Base-by-base conservation (phyloP, 2,888 invertebrate genomes). In the Phalera bucephala region DNA sequence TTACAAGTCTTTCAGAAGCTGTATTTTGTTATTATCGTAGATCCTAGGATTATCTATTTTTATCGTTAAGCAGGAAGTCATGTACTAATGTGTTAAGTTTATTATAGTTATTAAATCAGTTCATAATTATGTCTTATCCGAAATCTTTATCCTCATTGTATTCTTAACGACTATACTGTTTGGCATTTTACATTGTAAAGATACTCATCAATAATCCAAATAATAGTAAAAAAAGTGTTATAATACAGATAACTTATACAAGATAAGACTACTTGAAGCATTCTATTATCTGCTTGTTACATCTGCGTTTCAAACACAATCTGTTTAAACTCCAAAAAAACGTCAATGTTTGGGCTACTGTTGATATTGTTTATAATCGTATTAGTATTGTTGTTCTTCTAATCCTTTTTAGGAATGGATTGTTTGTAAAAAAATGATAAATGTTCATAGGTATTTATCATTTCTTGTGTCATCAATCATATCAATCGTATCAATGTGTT, bases 371-470 rank as follows among this genome's bases (percentile, higher is more conserved):
- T 78, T 77, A 74, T 80, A 76, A 80, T 58, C 55, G 66, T 78
- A 82, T 81, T 82, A 79, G 71, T 72, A 73, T 81, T 85, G 80
- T 80, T 52, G 60, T 48, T 55, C 52, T 40, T 45, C 47, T 74
- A 80, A 82, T 78, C 79, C 79, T 72, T 70, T 78, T 72, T 72
- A 66, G 52, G 63, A 77, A 80, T 72, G 75, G 78, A 73, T 75
- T 77, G 66, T 64, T 65, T 66, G 45, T 40, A 40, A 43, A 45
- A 50, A 40, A 36, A 28, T n/a, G n/a, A 29, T 23, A 26, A 11
- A 6, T 1, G 1, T 8, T 10, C 7, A 7, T 7, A 11, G 7
- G 7, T 5, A 2, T 12, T 25, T 11, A 30, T 23, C n/a, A 9
- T 27, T 11, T 27, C 0, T 7, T 33, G n/a, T 33, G 31, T 45